Conservation (phyloP, 2,113 vertebrate species). For the Mirza zaza region DNA sequence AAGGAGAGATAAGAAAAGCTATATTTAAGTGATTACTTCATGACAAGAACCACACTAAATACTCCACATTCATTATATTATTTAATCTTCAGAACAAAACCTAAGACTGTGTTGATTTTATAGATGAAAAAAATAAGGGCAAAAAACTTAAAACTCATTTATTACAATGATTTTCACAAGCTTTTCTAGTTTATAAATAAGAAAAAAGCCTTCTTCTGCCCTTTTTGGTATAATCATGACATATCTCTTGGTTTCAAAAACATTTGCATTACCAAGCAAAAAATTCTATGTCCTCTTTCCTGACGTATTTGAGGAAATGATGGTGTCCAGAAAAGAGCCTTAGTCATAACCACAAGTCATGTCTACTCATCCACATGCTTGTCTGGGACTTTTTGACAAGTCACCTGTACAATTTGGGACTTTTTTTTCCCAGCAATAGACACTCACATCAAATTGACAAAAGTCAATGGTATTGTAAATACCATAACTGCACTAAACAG, state of each 20-base stretch:
- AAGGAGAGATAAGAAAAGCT: not conserved
- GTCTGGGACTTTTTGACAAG: not conserved
- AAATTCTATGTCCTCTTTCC: not conserved
- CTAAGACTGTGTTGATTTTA: not conserved
- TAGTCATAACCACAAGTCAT: not conserved
- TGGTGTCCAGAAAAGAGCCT: not conserved
- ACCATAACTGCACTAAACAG: not conserved
- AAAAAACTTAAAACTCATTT: not conserved
- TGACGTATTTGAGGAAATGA: not conserved
- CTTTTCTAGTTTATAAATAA: not conserved
- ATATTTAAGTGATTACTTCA: not conserved
- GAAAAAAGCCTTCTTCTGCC: not conserved
- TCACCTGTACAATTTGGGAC: not conserved
- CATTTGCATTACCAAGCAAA: not conserved
- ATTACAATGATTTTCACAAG: not conserved
- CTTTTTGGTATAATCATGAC: not conserved
- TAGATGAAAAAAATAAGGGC: not conserved
- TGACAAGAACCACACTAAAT: not conserved
- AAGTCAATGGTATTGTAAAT: not conserved
- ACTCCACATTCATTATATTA: not conserved
- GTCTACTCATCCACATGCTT: fast-evolving
- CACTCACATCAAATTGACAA: not conserved
- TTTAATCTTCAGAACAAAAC: not conserved
- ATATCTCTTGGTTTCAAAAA: not conserved
- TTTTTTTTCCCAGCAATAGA: not conserved